These are phyloP conservation scores for Rhizoglyphus robini DNA, from an alignment of 1,140 invertebrate species.

Conservation along the genomic window DNA sequence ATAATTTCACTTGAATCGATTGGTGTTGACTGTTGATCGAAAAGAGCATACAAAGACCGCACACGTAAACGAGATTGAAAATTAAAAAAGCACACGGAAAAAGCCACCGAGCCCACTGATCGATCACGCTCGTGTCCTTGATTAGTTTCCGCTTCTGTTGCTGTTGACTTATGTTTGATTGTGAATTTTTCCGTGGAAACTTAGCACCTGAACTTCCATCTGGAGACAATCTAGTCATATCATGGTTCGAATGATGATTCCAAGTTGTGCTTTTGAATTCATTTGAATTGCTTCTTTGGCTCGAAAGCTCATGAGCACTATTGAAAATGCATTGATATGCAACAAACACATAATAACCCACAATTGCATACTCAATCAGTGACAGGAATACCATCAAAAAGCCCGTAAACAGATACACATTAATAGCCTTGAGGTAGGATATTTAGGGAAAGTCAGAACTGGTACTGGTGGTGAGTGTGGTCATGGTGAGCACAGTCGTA, in stretches of 20 bases:
- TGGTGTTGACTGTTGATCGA: too few species aligned
- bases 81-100: neutral
- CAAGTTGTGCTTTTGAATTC: too few species aligned
- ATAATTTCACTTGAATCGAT: too few species aligned
- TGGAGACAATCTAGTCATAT: too few species aligned
- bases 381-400: conserved; percentile 32
- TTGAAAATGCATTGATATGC: too few species aligned
- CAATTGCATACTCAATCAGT: conserved; percentile 27
- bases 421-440: conserved; percentile 32
- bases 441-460: conserved; percentile 34
- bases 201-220: neutral
- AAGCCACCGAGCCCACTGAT: neutral
- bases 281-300: too few species aligned
- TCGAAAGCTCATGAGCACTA: too few species aligned
- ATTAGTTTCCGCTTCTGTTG: neutral
- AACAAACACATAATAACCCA: conserved; percentile 26
- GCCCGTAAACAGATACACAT: conserved; percentile 32
- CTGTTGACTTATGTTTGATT: neutral
- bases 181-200: neutral
- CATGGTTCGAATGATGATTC: too few species aligned
- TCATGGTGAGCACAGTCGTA: conserved; percentile 33
- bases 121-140: neutral
- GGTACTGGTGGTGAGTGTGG: conserved; percentile 33
- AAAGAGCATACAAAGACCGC: too few species aligned
- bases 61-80: neutral